Conservation (phyloP, 2,888 invertebrate species). For the Neoascia interrupta region DNA sequence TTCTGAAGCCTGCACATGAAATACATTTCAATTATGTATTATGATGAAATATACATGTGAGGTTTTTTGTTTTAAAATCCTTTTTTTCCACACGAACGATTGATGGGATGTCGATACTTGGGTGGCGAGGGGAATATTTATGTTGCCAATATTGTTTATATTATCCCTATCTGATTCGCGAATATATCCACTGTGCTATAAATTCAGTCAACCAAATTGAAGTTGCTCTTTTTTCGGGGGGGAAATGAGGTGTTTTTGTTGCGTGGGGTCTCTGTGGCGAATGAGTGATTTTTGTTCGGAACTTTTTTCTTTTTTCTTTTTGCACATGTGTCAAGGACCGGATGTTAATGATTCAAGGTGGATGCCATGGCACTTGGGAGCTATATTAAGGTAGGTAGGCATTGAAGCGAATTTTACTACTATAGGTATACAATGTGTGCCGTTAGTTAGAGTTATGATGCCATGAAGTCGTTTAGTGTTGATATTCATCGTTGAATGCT, state of each 20-base stretch:
- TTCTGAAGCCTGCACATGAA: conserved; percentile 28
- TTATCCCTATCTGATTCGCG: conserved; percentile 58
- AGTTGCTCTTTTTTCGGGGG: conserved; percentile 3
- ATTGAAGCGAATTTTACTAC: conserved; percentile 32
- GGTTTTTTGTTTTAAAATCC: background rate
- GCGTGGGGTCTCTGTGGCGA: conserved; percentile 10
- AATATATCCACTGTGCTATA: conserved; percentile 58
- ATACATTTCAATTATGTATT: conserved; percentile 61
- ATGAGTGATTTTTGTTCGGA: conserved; percentile 40
- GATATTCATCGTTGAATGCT: no score
- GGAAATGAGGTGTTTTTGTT: conserved; percentile 8
- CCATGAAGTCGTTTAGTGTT: conserved; percentile 2
- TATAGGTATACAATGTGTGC: conserved; percentile 4
- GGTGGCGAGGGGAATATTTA: conserved; percentile 42
- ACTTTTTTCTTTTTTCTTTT: background rate
- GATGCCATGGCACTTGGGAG: background rate
- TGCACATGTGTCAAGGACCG: background rate
- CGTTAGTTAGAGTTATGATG: conserved; percentile 40
- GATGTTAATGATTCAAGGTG: conserved; percentile 33
- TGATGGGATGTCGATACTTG: conserved; percentile 56
- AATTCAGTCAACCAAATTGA: conserved; percentile 56
- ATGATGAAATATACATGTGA: conserved; percentile 28
- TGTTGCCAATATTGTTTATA: conserved; percentile 65
- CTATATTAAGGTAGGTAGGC: background rate
- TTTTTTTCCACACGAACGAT: conserved; percentile 19